A percentile compares a stretch with the other conserved stretches of the same genome.
Evolutionary conservation across 2,888 invertebrate genomes (phyloP).

Genomic region (Nephrotoma guestfalica): DNA sequence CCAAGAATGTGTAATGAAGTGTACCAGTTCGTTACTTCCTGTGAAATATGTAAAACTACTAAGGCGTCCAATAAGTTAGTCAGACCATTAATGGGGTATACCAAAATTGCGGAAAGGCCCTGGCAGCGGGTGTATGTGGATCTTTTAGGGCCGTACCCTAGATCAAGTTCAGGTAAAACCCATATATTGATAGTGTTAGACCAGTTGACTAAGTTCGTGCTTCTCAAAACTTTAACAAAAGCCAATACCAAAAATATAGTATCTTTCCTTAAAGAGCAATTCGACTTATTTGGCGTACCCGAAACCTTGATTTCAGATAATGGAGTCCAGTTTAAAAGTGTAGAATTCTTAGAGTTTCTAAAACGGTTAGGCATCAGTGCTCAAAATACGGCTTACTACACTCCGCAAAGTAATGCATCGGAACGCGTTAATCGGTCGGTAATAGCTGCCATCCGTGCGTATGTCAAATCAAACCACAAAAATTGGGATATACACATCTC

Average conservation of each 20-base stretch:
- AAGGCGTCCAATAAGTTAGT: background rate
- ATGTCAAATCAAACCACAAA: conserved; percentile 11
- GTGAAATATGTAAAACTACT: background rate
- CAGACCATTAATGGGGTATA: background rate
- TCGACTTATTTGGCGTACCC: conserved; percentile 15
- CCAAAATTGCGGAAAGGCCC: background rate
- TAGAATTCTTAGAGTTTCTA: conserved; percentile 5
- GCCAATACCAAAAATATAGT: too few species aligned
- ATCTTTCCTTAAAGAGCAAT: conserved; percentile 3
- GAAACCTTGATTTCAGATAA: conserved; percentile 13
- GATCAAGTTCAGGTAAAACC: background rate
- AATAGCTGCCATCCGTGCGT: conserved; percentile 17
- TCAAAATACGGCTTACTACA: conserved; percentile 14
- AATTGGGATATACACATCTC: conserved; percentile 16
- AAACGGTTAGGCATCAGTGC: conserved; percentile 7
- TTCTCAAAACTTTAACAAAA: background rate
- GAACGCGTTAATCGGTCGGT: conserved; percentile 18
- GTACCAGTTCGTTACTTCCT: background rate
- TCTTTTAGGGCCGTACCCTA: background rate
- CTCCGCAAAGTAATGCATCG: conserved; percentile 20
- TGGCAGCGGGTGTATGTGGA: too few species aligned
- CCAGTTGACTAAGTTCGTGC: too few species aligned
- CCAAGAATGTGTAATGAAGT: conserved; percentile 7
- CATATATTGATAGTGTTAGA: too few species aligned
- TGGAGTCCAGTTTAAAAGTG: conserved; percentile 12